phyloP scores from a whole-genome alignment of 2,888 invertebrate species.

The Aphrophora alni region DNA sequence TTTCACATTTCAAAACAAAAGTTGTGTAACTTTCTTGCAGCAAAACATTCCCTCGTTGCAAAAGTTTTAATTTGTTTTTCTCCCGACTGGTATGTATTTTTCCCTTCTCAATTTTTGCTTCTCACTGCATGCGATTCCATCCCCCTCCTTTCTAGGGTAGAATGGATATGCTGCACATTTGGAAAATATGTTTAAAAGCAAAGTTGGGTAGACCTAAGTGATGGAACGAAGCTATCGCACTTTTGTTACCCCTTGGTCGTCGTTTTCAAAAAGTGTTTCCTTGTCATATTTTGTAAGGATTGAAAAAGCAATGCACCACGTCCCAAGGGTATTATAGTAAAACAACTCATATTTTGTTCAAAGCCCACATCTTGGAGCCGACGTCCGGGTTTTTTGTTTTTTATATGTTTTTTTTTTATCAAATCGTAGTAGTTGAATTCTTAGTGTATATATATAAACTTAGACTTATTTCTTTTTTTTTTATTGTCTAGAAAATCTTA shows the following conservation, averaged over 20 bases:
- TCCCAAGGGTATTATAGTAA: background rate
- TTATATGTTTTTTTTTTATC: no score
- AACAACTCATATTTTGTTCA: background rate
- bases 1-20: conserved; percentile 1
- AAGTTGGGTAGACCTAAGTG: conserved; percentile 30
- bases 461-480: no score
- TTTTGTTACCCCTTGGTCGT: background rate
- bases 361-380: background rate
- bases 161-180: background rate
- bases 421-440: no score
- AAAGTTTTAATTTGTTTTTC: conserved; percentile 9
- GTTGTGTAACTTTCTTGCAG: background rate
- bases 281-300: conserved; percentile 1
- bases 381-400: no score
- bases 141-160: background rate
- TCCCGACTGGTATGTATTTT: background rate
- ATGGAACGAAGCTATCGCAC: conserved; percentile 11
- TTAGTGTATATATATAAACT: no score
- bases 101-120: background rate
- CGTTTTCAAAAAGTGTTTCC: conserved; percentile 11
- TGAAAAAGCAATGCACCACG: background rate
- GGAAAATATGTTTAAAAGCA: conserved; percentile 36
- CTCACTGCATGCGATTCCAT: background rate
- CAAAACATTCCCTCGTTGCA: background rate
- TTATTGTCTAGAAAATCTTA: no score